Conservation (phyloP, 53 echinoderm and acorn worm species). For the Holothuria leucospilota region DNA sequence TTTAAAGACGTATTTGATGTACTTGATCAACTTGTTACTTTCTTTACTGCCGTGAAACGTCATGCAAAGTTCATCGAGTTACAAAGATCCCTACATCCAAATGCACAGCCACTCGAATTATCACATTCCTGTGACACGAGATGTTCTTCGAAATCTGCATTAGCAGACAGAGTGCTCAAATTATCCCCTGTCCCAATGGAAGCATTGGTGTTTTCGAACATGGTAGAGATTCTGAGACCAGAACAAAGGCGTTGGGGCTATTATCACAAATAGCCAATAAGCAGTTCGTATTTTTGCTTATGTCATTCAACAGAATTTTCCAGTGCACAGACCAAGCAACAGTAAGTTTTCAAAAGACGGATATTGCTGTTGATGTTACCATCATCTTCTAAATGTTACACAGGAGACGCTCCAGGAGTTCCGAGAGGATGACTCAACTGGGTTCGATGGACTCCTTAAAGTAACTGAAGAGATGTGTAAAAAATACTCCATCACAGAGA, state of each 20-base stretch:
- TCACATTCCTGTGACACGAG: neutral
- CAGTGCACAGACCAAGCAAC: conserved; percentile 2
- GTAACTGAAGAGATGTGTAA: neutral
- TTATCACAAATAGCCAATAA: too few relatives aligned
- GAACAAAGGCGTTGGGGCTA: neutral
- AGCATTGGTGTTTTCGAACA: neutral
- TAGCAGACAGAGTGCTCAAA: neutral
- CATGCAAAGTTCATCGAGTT: neutral
- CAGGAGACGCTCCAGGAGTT: neutral
- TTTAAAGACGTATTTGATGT: neutral
- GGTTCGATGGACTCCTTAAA: neutral
- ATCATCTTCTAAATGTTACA: neutral
- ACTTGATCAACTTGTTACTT: neutral
- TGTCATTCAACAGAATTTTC: too few relatives aligned
- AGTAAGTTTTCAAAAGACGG: neutral
- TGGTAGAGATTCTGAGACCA: neutral
- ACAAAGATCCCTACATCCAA: neutral
- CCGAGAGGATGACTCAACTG: neutral
- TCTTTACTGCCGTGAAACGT: neutral
- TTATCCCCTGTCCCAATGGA: neutral
- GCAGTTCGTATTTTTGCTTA: neutral
- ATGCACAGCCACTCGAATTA: neutral
- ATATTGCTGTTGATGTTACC: neutral
- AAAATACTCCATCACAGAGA: neutral
- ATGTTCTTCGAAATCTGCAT: neutral